Evolutionary conservation across 1,140 invertebrate genomes (phyloP).

Genomic region (Brachionus sp.): DNA sequence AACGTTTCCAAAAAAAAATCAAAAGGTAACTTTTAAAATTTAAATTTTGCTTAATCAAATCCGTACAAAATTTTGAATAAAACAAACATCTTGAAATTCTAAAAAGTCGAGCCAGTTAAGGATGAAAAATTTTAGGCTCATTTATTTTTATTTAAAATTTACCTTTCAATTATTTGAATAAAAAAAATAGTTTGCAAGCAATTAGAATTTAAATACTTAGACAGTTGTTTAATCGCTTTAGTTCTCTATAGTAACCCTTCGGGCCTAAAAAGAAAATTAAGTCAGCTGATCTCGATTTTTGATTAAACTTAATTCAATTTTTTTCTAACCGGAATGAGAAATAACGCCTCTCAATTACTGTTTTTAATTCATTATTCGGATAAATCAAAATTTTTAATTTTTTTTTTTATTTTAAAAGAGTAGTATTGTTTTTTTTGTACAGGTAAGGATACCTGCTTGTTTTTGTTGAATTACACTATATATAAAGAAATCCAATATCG

Average conservation of each 20-base stretch:
- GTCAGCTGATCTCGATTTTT: constrained; percentile 1
- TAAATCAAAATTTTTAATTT: neutral
- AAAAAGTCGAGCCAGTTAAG: neutral
- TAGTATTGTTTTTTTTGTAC: neutral
- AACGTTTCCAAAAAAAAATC: neutral
- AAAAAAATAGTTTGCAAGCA: neutral
- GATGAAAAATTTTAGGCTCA: neutral
- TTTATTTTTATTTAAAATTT: neutral
- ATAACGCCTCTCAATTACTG: neutral
- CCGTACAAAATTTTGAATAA: neutral
- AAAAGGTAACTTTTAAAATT: neutral
- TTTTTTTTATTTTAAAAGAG: neutral
- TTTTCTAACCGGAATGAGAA: constrained; percentile 1
- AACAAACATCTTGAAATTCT: neutral
- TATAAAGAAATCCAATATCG: constrained; percentile 1
- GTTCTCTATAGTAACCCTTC: constrained; percentile 35
- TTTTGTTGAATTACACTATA: neutral
- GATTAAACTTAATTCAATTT: neutral
- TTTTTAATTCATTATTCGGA: neutral
- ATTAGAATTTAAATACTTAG: neutral
- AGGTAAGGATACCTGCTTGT: neutral
- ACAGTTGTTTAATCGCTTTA: neutral
- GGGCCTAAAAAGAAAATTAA: neutral
- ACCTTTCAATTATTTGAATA: neutral
- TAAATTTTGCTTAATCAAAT: neutral